phyloP scores from a whole-genome alignment of 2,888 invertebrate genomes.

The Plusia festucae region DNA sequence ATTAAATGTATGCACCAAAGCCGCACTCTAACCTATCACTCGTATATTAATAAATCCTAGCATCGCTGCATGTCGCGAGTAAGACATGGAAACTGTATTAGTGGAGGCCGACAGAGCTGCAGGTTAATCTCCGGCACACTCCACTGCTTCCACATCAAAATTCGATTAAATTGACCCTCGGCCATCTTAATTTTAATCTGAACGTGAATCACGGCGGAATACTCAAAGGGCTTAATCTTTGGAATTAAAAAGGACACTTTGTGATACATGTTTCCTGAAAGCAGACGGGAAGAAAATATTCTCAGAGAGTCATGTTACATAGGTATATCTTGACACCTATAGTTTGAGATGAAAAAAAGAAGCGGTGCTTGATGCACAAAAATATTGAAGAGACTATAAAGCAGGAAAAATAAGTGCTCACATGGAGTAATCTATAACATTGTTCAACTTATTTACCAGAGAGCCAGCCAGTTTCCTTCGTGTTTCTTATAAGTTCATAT shows the following conservation, averaged over 20 bases:
- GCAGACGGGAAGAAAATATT: conserved; percentile 13
- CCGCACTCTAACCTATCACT: conserved; percentile 20
- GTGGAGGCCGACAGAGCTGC: conserved; percentile 48
- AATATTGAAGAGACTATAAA: too few species aligned
- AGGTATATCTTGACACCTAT: neutral
- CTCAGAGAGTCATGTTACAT: conserved; percentile 21
- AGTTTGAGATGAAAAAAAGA: neutral
- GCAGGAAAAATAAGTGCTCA: too few species aligned
- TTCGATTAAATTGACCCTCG: conserved; percentile 51
- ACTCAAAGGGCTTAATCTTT: conserved; percentile 43
- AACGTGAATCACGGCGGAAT: conserved; percentile 46
- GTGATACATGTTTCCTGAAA: conserved; percentile 37
- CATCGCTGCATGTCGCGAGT: conserved; percentile 51
- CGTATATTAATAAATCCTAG: conserved; percentile 47
- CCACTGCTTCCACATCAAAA: conserved; percentile 58
- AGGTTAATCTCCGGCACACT: conserved; percentile 56
- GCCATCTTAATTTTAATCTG: conserved; percentile 57
- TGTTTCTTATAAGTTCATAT: too few species aligned
- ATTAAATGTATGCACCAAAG: neutral
- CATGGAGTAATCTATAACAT: too few species aligned
- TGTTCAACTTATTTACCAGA: too few species aligned
- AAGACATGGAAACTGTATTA: conserved; percentile 76
- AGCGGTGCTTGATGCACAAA: neutral
- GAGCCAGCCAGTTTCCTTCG: neutral
- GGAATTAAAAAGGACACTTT: conserved; percentile 46